Evolutionary conservation across 2,113 vertebrate species (phyloP).

Genomic region (Periophthalmus modestus): DNA sequence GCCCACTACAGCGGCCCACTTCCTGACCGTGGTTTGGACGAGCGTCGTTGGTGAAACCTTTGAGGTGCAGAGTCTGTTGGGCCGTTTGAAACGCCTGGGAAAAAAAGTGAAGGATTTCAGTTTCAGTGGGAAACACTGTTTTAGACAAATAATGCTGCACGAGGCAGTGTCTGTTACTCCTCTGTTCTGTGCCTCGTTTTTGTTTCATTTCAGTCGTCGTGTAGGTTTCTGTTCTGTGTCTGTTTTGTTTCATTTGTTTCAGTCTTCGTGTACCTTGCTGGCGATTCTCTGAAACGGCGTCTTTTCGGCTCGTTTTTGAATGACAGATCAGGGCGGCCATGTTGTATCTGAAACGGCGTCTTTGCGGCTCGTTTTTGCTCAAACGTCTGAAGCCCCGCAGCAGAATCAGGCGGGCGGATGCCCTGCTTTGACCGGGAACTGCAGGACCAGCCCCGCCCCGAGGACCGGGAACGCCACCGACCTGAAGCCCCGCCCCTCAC

Average conservation of each 20-base stretch:
- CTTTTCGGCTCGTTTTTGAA: not conserved
- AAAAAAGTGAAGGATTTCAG: not conserved
- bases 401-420: too few species aligned
- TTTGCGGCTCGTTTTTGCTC: too few species aligned
- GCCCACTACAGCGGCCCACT: not conserved
- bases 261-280: slow-evolving; percentile 36
- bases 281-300: slow-evolving; percentile 37
- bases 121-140: too few species aligned
- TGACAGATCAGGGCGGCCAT: too few species aligned
- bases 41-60: slow-evolving; percentile 45
- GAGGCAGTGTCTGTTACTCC: too few species aligned
- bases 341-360: too few species aligned
- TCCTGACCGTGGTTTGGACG: slow-evolving; percentile 40
- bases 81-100: slow-evolving; percentile 53
- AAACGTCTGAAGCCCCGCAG: too few species aligned
- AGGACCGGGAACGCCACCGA: slow-evolving; percentile 65
- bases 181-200: too few species aligned
- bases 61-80: slow-evolving; percentile 43
- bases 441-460: slow-evolving; percentile 48
- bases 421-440: slow-evolving; percentile 66
- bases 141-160: too few species aligned
- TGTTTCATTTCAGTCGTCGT: too few species aligned
- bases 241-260: too few species aligned
- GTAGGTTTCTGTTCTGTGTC: too few species aligned
- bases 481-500: slow-evolving; percentile 23